Percentiles rank a stretch among this genome's conserved stretches.
phyloP scores from a whole-genome alignment of 2,797 vertebrate species.

The Enteromius argenteus region DNA sequence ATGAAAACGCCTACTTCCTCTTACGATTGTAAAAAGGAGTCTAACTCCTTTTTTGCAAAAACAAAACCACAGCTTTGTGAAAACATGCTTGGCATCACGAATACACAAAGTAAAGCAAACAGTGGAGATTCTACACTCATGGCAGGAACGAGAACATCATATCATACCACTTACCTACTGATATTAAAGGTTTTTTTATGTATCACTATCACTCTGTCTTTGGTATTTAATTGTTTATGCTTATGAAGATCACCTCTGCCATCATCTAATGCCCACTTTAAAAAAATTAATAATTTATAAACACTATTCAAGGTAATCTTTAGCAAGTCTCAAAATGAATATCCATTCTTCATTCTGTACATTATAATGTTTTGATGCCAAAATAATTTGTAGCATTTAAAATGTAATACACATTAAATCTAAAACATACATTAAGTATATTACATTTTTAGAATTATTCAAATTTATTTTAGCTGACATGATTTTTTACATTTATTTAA shows the following conservation, averaged over 20 bases:
- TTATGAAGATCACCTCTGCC: background rate
- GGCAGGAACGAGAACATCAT: background rate
- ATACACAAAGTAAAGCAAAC: background rate
- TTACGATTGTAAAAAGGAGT: background rate
- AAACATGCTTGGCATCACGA: too few relatives aligned
- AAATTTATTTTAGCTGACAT: background rate
- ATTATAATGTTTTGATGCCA: background rate
- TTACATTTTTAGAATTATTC: background rate
- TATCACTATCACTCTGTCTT: background rate
- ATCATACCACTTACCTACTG: background rate
- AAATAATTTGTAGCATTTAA: background rate
- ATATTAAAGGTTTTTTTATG: background rate
- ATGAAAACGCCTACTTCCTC: slow-evolving; percentile 1
- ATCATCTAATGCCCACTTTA: background rate
- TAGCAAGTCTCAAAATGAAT: background rate
- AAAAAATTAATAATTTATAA: background rate
- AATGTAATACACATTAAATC: background rate
- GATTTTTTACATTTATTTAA: background rate
- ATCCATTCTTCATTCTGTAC: background rate
- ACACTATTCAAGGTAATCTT: background rate
- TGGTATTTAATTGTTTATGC: background rate
- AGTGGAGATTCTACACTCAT: background rate
- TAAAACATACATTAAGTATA: background rate
- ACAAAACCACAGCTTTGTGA: slow-evolving; percentile 29
- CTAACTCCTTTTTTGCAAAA: background rate